These are phyloP conservation scores for Aix galericulata DNA, from an alignment of 2,113 vertebrate species.

Conservation along the genomic window DNA sequence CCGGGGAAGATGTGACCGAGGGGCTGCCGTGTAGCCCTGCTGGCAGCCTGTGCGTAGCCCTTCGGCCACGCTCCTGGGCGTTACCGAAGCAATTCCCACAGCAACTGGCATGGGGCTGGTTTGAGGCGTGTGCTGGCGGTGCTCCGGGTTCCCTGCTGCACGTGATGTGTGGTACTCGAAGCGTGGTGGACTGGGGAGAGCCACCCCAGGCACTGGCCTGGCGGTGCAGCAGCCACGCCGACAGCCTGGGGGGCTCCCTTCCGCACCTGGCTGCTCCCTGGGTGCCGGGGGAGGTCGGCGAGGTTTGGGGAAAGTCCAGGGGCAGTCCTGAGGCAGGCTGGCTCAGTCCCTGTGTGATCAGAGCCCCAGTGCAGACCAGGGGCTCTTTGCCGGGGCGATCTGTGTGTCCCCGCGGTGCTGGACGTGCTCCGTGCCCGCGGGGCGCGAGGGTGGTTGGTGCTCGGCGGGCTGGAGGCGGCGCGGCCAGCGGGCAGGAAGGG, in stretches of 20 bases:
- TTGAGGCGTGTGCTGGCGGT: not conserved
- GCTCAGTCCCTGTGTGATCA: not conserved
- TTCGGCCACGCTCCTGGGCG: not conserved
- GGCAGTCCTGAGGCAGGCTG: not conserved
- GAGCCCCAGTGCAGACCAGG: not conserved
- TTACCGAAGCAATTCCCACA: not conserved
- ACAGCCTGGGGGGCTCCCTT: not conserved
- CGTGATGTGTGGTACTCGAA: fast-evolving
- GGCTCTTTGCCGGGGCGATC: not conserved
- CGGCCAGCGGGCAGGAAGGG: slow-evolving; percentile 15
- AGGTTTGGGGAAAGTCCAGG: not conserved
- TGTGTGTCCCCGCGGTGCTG: not conserved
- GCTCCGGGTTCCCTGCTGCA: fast-evolving
- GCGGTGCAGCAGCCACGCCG: fast-evolving
- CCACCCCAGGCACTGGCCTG: fast-evolving
- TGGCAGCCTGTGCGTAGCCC: not conserved
- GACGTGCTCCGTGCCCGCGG: too few species aligned
- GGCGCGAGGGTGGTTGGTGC: not conserved
- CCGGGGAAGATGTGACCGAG: not conserved
- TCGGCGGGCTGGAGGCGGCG: not conserved
- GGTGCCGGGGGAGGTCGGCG: not conserved
- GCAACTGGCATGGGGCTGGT: not conserved
- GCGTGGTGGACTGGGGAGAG: not conserved
- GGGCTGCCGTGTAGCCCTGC: not conserved
- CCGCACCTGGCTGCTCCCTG: fast-evolving